These are phyloP conservation scores for Apocrypta bakeri DNA, from an alignment of 1,140 invertebrate genomes.

Conservation along the genomic window DNA sequence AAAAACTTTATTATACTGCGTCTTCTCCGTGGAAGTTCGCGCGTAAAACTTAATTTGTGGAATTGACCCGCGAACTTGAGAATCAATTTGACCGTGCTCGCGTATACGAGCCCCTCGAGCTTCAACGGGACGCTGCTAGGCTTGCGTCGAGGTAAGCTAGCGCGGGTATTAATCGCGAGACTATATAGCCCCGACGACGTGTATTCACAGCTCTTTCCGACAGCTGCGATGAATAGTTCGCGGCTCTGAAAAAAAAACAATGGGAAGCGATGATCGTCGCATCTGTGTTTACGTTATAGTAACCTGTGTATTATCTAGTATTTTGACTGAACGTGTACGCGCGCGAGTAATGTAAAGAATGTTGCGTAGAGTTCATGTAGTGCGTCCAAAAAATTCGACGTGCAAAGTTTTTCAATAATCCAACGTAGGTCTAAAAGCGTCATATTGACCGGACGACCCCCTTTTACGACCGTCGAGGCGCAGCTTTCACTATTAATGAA, in stretches of 20 bases:
- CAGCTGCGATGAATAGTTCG: neutral
- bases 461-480: neutral
- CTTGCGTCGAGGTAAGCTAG: neutral
- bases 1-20: neutral
- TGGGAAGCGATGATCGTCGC: neutral
- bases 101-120: too few species aligned
- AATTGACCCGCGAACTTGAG: neutral
- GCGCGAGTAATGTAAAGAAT: too few species aligned
- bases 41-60: neutral
- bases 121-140: too few species aligned
- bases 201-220: neutral
- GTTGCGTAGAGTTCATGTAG: too few species aligned
- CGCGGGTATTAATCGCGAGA: neutral
- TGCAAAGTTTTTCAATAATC: conserved; percentile 45
- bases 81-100: neutral
- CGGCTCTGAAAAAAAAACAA: neutral
- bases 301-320: too few species aligned
- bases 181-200: neutral
- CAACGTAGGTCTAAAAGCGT: neutral
- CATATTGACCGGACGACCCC: neutral
- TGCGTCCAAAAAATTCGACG: neutral
- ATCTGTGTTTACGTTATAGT: too few species aligned
- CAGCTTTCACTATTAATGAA: conserved; percentile 21
- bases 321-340: too few species aligned
- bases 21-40: neutral